Evolutionary conservation across 2,797 vertebrate species (phyloP), one percentile per base, ranked within the genome.

Genomic region (Hydrophis major): DNA sequence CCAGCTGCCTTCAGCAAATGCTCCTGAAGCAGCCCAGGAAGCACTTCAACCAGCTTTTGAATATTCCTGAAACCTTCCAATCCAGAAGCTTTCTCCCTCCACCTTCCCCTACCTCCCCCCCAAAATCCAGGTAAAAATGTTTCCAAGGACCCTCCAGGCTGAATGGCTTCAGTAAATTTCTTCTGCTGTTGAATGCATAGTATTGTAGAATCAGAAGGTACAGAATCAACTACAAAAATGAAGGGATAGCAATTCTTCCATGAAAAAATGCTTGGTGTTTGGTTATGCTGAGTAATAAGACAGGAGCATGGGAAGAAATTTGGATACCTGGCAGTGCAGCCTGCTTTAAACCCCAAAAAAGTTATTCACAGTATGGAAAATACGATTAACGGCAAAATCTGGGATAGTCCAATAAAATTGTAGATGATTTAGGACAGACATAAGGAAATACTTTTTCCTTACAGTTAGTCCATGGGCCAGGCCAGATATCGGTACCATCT

Each of bases 41-140:
- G 66, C 66, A 74, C 66, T 74, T 37, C n/a, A 32, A 32, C 16
- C 66, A 74, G n/a, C 14, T 37, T 74, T 74, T 37, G 16, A 74
- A 37, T 32, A 18, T 74, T 37, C 32, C n/a, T 74, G n/a, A 74
- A 74, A 18, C 6, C n/a, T 47, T 47, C 10, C 20, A 83, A 37
- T 42, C 37, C 74, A 47, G 32, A 47, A 78, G 37, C 20, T 22
- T 11, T 83, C 37, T 83, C 74, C 37, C 1, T 42, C 3, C 12
- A 6, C 57, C 57, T 16, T 6, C 6, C 22, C 3, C 37, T 8
- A 4, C 7, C n/a, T 0, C 1, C 32, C 16, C 14, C 3, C 50
- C 7, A 10, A 53, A 10, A 53, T 37, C 20, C 18, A 10, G 6
- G 20, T 42, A 20, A 83, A 83, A 42, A 25, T 25, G 10, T 83